phyloP scores from a whole-genome alignment of 2,888 invertebrate genomes.

The Augochlorella aurata region DNA sequence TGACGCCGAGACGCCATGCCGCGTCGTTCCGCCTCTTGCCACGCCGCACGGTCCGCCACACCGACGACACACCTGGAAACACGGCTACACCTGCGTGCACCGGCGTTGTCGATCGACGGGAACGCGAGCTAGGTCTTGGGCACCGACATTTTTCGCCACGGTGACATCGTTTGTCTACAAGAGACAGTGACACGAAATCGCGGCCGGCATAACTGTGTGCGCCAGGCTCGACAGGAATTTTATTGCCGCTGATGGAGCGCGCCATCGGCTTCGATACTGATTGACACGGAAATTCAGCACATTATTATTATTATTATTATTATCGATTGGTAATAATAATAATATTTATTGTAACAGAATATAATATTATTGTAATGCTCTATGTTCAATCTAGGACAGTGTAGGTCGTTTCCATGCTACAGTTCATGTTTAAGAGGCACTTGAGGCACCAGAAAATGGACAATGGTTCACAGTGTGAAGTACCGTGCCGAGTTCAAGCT shows the following conservation, averaged over 20 bases:
- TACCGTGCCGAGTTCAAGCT: no score
- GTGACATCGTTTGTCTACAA: slow-evolving; percentile 13
- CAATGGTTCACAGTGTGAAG: no score
- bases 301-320: no score
- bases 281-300: no score
- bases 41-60: slow-evolving; percentile 16
- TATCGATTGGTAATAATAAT: no score
- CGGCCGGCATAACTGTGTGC: not conserved
- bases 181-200: slow-evolving; percentile 10
- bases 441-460: no score
- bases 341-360: no score
- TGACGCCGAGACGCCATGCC: slow-evolving; percentile 36
- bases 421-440: no score
- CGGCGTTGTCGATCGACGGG: slow-evolving; percentile 16
- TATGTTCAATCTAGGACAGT: no score
- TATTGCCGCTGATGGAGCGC: not conserved
- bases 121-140: slow-evolving; percentile 22
- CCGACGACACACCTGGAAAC: not conserved
- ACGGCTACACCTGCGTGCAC: slow-evolving; percentile 35
- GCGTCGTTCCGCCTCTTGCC: slow-evolving; percentile 29
- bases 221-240: not conserved
- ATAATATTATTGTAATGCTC: no score
- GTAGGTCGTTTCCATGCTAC: no score
- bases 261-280: no score
- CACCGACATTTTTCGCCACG: not conserved